Base-by-base conservation (phyloP, 2,888 invertebrate genomes). In the Catocala fraxini region DNA sequence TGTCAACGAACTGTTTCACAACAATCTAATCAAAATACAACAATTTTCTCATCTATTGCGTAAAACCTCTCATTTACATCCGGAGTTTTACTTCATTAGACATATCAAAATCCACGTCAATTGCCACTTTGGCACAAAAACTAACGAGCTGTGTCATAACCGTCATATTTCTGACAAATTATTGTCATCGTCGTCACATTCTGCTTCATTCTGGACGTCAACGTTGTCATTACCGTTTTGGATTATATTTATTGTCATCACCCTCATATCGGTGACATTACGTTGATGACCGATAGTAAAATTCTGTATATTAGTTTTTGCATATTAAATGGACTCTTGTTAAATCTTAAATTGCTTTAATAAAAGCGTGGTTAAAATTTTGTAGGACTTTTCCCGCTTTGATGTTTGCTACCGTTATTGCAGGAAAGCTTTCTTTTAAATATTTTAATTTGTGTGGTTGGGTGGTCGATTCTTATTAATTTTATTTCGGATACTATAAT, bases 141-240 rank as follows among this genome's bases (percentile, higher is more conserved):
- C 63, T 64, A 65, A 62, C 63, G 53, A 51, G 33, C 2, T 10
- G 56, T 34, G 60, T 65, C 63, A 66, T 56, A 61, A 56, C 51
- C 59, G 59, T 70, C 70, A 70, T 75, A 68, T 66, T 65, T 51
- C 52, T 65, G 73, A 70, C 55, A 70, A 65, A 68, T 78, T 70
- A 75, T 75, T 63, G 59, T 66, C 56, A 66, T 62, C 51, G 46
- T n/a, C 64, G 58, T 72, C 70, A 66, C 51, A 68, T 63, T 77
- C 54, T 52, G 70, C 65, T 68, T 74, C 58, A 46, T 47, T 39
- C 1, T 52, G 46, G 41, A 55, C 51, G 54, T 75, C 68, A 68
- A 67, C 56, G 64, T 12, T 45, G 57, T 56, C 66, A 52, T 67
- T 65, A 70, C 56, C 68, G 70, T 68, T 70, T 77, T 54, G 56